phyloP scores from a whole-genome alignment of 2,113 vertebrate genomes.

The Uria aalge region DNA sequence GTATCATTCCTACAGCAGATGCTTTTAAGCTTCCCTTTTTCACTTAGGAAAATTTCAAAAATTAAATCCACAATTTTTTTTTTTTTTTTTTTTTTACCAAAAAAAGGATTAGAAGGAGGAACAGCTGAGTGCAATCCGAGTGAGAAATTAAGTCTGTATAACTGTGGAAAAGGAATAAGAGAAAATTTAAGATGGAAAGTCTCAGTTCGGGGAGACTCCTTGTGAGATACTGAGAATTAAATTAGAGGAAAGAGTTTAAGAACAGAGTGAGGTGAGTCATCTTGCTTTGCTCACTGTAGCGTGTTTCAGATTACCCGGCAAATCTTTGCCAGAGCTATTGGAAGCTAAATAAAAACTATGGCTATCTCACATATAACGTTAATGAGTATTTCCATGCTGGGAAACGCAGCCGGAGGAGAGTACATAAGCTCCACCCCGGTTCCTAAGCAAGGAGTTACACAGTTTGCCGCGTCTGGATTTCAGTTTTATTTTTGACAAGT shows the following conservation, averaged over 20 bases:
- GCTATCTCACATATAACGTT: not conserved
- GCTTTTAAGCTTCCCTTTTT: not conserved
- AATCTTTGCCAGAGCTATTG: not conserved
- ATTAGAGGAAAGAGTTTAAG: not conserved
- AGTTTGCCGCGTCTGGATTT: not conserved
- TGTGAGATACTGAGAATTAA: not conserved
- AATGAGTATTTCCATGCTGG: not conserved
- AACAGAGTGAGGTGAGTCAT: not conserved
- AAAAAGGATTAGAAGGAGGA: not conserved
- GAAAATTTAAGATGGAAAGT: not conserved
- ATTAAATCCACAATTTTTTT: not conserved
- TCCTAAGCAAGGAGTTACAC: not conserved
- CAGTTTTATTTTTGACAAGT: not conserved
- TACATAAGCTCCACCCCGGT: accelerated
- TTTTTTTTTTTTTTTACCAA: not conserved
- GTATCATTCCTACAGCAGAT: not conserved
- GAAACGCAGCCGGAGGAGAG: not conserved
- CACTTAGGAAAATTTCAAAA: not conserved
- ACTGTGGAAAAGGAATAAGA: not conserved
- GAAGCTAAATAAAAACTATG: not conserved
- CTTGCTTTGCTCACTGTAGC: not conserved
- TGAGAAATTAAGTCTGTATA: not conserved
- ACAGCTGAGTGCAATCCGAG: not conserved
- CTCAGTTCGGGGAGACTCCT: not conserved
- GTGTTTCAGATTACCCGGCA: not conserved